Base-by-base conservation (phyloP, 2,113 vertebrate species). In the Toxostoma redivivum region DNA sequence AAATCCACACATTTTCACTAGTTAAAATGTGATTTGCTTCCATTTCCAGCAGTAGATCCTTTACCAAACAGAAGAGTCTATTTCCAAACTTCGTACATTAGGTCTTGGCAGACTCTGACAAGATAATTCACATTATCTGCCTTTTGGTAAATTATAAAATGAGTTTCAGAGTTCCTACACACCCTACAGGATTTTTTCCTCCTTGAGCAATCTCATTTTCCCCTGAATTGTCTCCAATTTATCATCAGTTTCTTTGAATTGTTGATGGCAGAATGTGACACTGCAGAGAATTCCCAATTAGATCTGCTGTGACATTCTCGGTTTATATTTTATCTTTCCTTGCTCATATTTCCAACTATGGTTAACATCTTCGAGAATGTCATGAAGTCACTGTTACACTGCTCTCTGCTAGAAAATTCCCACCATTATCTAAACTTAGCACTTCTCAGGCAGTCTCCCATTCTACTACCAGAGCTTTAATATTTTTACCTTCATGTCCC, bases 401-500 rank as follows among this genome's bases (percentile, higher is more conserved):
- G 20, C 25, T 69, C 9, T 50, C 47, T 81, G 30, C 33, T 23
- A 58, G 50, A 58, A 81, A 38, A 24, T 27, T 90, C 62, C 13
- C 35, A 62, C 38, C 23, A 9, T 0, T 0, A 44, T 79, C 15
- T 73, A 31, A 61, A 70, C 25, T 90, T 21, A 10, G 30, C 12
- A 11, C 23, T 86, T 74, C 60, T 58, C 33, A 81, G 38, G 33
- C 24, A 54, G 38, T 16, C n/a, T 76, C 25, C 13, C 18, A 47
- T 50, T 71, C 65, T 81, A 33, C 37, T 33, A 27, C 35, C 51
- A 35, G 4, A 62, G 30, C 27, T 35, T 58, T 74, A 66, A 45
- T 22, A 50, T 54, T 79, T 62, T 12, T 51, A 31, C 20, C 27
- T 23, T 84, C 15, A 9, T 51, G 10, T 53, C 88, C 27, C 71